phyloP scores from a whole-genome alignment of 53 echinoderm and acorn worm genomes.

The Actinopyga echinites region DNA sequence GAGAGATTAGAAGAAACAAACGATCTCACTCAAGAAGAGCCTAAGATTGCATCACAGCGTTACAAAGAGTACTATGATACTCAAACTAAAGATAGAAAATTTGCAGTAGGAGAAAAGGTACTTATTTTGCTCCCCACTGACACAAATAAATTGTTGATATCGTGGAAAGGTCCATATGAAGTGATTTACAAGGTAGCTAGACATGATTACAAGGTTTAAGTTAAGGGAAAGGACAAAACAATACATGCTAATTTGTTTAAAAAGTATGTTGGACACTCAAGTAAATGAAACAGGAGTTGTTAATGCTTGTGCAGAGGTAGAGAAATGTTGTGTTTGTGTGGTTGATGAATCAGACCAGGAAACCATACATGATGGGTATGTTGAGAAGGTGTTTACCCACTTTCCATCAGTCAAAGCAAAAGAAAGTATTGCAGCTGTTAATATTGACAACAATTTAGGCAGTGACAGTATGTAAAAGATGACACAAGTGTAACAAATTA shows the following conservation, averaged over 20 bases:
- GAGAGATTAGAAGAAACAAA: background rate
- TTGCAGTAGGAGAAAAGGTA: slow-evolving; percentile 36
- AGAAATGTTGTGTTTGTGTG: background rate
- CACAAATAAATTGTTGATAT: no score
- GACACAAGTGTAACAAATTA: no score
- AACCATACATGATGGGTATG: no score
- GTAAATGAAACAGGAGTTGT: background rate
- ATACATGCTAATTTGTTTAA: slow-evolving; percentile 49
- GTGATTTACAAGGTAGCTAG: background rate
- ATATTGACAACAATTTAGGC: no score
- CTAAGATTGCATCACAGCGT: background rate
- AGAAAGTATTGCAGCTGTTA: no score
- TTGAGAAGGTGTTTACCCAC: no score
- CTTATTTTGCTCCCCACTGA: slow-evolving; percentile 41
- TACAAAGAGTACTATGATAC: no score
- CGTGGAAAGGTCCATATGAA: slow-evolving; percentile 48
- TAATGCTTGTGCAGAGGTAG: background rate
- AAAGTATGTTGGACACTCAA: slow-evolving; percentile 4
- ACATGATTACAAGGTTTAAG: slow-evolving; percentile 24
- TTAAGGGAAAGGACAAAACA: background rate
- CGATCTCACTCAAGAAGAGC: background rate
- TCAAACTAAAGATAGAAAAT: slow-evolving; percentile 7
- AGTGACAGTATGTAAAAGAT: no score
- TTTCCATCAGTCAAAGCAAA: no score
- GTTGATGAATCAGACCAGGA: background rate